phyloP scores from a whole-genome alignment of 2,888 invertebrate genomes.

The Sphaerophoria taeniata region DNA sequence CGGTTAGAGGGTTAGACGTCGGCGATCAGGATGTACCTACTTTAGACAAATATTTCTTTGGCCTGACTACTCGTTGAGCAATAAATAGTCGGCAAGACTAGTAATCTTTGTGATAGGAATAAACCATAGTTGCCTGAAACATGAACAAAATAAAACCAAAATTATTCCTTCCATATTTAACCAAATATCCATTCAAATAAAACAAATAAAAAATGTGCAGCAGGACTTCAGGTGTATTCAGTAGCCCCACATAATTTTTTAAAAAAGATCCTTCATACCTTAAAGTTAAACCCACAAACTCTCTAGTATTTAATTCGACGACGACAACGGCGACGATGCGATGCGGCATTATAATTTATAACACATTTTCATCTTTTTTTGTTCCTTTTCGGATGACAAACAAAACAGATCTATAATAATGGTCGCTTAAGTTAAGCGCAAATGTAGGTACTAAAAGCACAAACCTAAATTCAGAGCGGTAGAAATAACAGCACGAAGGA shows the following conservation, averaged over 20 bases:
- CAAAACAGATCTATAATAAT: slow-evolving; percentile 73
- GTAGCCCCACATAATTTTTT: slow-evolving; percentile 8
- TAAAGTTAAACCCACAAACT: slow-evolving; percentile 9
- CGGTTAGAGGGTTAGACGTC: no score
- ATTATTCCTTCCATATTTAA: background rate
- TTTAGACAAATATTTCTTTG: no score
- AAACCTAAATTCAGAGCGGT: no score
- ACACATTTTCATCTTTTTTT: slow-evolving; percentile 21
- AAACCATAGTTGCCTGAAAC: slow-evolving; percentile 30
- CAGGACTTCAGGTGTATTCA: slow-evolving; percentile 33
- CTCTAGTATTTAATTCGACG: slow-evolving; percentile 40
- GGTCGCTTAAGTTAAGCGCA: slow-evolving; percentile 69
- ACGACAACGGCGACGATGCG: slow-evolving; percentile 14
- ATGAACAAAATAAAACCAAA: background rate
- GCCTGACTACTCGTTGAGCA: no score
- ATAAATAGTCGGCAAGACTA: slow-evolving; percentile 71
- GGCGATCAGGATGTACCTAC: no score
- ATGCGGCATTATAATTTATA: slow-evolving; percentile 73
- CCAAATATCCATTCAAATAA: background rate
- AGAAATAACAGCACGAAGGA: slow-evolving; percentile 2
- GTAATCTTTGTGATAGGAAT: slow-evolving; percentile 57
- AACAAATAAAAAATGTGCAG: slow-evolving; percentile 31
- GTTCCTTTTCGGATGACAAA: slow-evolving; percentile 47
- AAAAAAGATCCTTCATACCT: no score
- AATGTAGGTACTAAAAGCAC: slow-evolving; percentile 39